phyloP scores from a whole-genome alignment of 2,797 vertebrate genomes.

The Pantherophis vulpinus region DNA sequence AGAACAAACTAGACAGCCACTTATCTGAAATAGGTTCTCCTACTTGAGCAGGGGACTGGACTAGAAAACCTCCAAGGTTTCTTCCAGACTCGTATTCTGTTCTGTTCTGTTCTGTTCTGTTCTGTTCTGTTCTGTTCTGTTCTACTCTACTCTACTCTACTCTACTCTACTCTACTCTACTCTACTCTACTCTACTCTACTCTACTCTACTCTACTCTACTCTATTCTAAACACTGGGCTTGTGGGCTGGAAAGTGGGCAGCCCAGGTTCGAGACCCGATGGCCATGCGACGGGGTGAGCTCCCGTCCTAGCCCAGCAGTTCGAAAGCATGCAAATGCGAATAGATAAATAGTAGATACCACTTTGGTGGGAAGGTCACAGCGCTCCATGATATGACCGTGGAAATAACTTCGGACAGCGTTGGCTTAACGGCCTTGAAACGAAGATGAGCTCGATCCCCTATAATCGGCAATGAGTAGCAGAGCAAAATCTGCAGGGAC shows the following conservation, averaged over 20 bases:
- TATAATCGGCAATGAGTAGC: not conserved
- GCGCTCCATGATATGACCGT: not conserved
- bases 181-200: no score
- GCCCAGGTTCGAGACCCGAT: not conserved
- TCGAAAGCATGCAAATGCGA: not conserved
- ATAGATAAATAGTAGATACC: not conserved
- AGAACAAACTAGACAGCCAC: no score
- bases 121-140: no score
- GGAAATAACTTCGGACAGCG: not conserved
- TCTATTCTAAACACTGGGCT: not conserved
- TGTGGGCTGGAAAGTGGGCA: not conserved
- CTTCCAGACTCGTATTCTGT: no score
- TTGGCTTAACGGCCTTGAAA: not conserved
- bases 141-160: no score
- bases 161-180: no score
- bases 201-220: no score
- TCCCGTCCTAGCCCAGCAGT: not conserved
- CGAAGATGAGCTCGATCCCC: not conserved
- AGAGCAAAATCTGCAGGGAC: not conserved
- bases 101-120: no score
- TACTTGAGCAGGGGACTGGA: no score
- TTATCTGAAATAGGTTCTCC: no score
- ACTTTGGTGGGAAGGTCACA: not conserved
- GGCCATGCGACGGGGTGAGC: accelerated
- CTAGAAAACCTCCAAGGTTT: no score